phyloP scores from a whole-genome alignment of 2,888 invertebrate species.

The Ectropis crepuscularia region DNA sequence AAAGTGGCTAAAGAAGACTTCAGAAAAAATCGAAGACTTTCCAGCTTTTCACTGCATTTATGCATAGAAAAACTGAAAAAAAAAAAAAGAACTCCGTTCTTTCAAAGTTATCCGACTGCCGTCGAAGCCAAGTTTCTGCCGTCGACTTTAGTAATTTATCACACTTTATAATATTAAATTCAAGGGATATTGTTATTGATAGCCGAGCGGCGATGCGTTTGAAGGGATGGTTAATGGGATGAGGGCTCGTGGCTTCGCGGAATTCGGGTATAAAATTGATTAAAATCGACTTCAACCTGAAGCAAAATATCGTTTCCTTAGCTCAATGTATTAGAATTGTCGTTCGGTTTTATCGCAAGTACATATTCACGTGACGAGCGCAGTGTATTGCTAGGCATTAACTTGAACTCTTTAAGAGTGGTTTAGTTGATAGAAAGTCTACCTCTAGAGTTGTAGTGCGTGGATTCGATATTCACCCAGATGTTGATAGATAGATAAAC shows the following conservation, averaged over 20 bases:
- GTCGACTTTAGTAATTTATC: conserved; percentile 39
- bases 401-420: no score
- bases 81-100: conserved; percentile 6
- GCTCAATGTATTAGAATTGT: no score
- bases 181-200: conserved; percentile 37
- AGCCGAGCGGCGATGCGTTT: conserved; percentile 24
- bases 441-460: no score
- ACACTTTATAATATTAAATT: conserved; percentile 41
- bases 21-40: neutral
- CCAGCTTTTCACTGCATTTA: neutral
- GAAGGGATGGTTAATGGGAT: conserved; percentile 19
- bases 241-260: neutral
- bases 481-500: no score
- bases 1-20: neutral
- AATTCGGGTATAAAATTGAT: neutral
- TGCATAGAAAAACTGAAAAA: neutral
- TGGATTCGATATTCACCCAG: no score
- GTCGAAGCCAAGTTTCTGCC: conserved; percentile 18
- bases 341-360: no score
- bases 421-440: no score
- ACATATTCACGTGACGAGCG: no score
- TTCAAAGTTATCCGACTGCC: conserved; percentile 13
- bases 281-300: neutral
- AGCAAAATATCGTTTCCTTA: neutral
- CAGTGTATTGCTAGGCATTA: no score